phyloP scores from a whole-genome alignment of 2,888 invertebrate species.

The Harpalus rufipes region DNA sequence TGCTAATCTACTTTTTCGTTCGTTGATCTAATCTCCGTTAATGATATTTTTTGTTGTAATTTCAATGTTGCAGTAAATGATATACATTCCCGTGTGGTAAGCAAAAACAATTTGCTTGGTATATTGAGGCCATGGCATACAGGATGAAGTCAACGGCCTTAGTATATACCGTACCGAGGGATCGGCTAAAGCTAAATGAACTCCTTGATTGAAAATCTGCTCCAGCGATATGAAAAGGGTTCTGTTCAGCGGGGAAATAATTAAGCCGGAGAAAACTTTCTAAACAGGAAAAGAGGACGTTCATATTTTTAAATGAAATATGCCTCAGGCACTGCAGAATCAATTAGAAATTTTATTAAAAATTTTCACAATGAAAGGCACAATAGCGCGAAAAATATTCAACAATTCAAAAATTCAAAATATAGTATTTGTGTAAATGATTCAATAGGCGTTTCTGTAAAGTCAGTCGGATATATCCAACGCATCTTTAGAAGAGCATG shows the following conservation, averaged over 20 bases:
- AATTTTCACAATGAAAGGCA: too few relatives aligned
- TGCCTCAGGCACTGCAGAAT: background rate
- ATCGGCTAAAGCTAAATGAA: slow-evolving; percentile 19
- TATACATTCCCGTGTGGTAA: background rate
- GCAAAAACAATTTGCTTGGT: slow-evolving; percentile 44
- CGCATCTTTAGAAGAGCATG: too few relatives aligned
- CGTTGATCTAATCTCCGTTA: background rate
- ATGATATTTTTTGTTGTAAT: background rate
- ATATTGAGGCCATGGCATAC: slow-evolving; percentile 20
- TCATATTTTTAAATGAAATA: slow-evolving; percentile 6
- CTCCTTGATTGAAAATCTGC: slow-evolving; percentile 35
- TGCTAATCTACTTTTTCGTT: background rate
- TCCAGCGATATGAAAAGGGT: slow-evolving; percentile 21
- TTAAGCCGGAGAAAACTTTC: slow-evolving; percentile 19
- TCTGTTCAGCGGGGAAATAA: slow-evolving; percentile 10
- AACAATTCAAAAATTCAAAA: too few relatives aligned
- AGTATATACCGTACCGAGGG: background rate
- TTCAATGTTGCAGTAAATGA: background rate
- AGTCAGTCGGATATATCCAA: too few relatives aligned
- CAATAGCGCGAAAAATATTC: too few relatives aligned
- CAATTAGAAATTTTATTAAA: background rate
- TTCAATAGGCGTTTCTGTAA: too few relatives aligned
- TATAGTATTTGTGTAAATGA: too few relatives aligned
- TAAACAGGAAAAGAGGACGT: background rate
- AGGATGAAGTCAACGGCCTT: slow-evolving; percentile 5